Base-by-base conservation (phyloP, 2,113 vertebrate species). In the Jaculus jaculus region DNA sequence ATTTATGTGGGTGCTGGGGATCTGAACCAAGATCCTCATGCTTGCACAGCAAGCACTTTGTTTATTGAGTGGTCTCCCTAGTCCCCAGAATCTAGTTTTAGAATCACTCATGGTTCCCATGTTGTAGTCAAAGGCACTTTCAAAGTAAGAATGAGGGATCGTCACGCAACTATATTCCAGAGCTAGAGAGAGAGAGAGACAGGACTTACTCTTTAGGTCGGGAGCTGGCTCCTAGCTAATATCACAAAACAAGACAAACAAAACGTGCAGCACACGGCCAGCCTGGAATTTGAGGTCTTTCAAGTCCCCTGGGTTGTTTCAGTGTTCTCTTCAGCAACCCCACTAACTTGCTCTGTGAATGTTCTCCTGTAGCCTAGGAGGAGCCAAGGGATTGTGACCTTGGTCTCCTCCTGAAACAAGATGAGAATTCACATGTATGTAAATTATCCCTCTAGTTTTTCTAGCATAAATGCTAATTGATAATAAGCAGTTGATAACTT, bases 401-500 rank as follows among this genome's bases (percentile, higher is more conserved):
- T 78, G 65, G 61, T 87, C 17, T 65, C 42, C 4, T 85, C 47
- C 39, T 13, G 13, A 17, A 83, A 83, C 24, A 63, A 91, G 84
- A 72, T 93, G 75, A 92, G 74, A 66, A 75, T 88, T 68, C 88
- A 54, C 39, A 24, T 24, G 60, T 34, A 90, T 30, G 51, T 60
- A 92, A 95, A 90, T 75, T 39, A 75, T 39, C 66, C 7, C 28
- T 39, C 34, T 51, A 3, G 3, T 73, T 90, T 92, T 90, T 77
- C n/a, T 12, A 92, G 54, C 60, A 60, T 69, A 61, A 78, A 79
- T 83, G 73, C 34, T 71, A 89, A 93, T 95, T 32, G 20, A 60
- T 58, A 92, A 65, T 96, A 89, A 92, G 74, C 82, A 60, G 47
- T 82, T 63, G 65, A 51, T 87, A 87, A n/a, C 72, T 68, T 66